Conservation (phyloP, 2,797 vertebrate species). For the Tapera naevia region DNA sequence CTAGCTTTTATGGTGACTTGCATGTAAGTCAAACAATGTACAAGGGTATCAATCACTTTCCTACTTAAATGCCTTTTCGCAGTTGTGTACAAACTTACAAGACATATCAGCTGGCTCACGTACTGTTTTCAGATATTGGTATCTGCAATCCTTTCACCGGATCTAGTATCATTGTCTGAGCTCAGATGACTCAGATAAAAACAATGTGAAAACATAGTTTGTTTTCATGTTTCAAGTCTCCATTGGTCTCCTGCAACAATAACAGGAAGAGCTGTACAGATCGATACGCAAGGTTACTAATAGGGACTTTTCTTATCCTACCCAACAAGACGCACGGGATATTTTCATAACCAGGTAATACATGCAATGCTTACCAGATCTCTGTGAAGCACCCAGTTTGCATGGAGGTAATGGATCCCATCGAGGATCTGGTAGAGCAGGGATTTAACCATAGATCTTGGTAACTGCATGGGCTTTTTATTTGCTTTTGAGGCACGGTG, state of each 20-base stretch:
- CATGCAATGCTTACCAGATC: conserved; percentile 76
- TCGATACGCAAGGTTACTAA: conserved; percentile 22
- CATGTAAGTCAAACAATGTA: not conserved
- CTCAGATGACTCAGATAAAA: conserved; percentile 50
- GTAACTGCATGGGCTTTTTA: conserved; percentile 87
- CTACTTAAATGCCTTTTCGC: conserved; percentile 18
- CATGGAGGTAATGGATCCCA: conserved; percentile 87
- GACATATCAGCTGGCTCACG: not conserved
- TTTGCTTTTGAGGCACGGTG: conserved; percentile 88
- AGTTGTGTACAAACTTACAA: not conserved
- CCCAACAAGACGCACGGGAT: not conserved
- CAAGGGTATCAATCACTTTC: conserved; percentile 35
- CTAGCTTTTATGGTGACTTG: conserved; percentile 23
- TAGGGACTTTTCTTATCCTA: not conserved
- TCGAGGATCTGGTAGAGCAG: conserved; percentile 86
- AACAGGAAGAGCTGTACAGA: conserved; percentile 56
- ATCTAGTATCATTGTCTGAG: conserved; percentile 55
- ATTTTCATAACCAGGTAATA: not conserved
- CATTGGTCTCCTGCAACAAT: conserved; percentile 52
- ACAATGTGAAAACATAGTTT: conserved; percentile 33
- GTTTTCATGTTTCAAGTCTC: conserved; percentile 48
- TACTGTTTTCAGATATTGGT: not conserved
- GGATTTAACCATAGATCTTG: conserved; percentile 86
- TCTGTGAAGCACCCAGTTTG: conserved; percentile 87
- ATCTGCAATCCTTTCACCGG: conserved; percentile 39